A percentile compares a stretch with the other conserved stretches of the same genome.
Conservation (phyloP, 2,888 invertebrate genomes). For the Minunthozetes semirufus region DNA sequence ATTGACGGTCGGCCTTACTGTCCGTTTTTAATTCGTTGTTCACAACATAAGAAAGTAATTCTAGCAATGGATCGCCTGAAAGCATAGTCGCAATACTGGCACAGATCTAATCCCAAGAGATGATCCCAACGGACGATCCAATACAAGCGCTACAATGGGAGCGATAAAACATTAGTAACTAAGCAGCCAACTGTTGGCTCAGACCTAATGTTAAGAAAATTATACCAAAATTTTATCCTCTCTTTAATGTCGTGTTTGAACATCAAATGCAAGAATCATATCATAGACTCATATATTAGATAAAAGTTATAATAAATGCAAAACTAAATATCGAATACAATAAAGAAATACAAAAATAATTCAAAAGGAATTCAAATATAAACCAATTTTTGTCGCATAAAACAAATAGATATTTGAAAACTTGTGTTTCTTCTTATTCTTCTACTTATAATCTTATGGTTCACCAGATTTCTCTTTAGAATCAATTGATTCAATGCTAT, state of each 20-base stretch:
- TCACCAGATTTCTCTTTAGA: conserved; percentile 1
- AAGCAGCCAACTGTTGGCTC: neutral
- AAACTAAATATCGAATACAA: neutral
- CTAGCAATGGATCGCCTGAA: conserved; percentile 21
- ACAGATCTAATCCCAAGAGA: conserved; percentile 15
- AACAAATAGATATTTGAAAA: neutral
- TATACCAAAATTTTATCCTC: neutral
- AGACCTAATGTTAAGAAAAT: neutral
- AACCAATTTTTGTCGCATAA: neutral
- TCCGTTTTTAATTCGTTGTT: conserved; percentile 22
- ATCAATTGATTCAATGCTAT: conserved; percentile 14
- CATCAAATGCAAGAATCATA: neutral
- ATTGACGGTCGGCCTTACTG: neutral
- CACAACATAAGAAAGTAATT: conserved; percentile 24
- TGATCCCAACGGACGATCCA: conserved; percentile 16
- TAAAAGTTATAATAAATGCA: conserved; percentile 2
- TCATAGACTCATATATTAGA: neutral
- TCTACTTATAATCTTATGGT: conserved; percentile 10
- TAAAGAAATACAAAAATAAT: neutral
- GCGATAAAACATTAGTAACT: neutral
- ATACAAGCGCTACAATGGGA: conserved; percentile 22
- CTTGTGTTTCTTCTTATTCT: neutral
- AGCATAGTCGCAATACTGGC: neutral
- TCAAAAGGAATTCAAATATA: neutral
- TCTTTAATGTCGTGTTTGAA: neutral